A percentile compares a stretch with the other conserved stretches of the same genome.
These are phyloP conservation scores for Dreissena polymorpha DNA, from an alignment of 1,140 invertebrate species.

Conservation along the genomic window DNA sequence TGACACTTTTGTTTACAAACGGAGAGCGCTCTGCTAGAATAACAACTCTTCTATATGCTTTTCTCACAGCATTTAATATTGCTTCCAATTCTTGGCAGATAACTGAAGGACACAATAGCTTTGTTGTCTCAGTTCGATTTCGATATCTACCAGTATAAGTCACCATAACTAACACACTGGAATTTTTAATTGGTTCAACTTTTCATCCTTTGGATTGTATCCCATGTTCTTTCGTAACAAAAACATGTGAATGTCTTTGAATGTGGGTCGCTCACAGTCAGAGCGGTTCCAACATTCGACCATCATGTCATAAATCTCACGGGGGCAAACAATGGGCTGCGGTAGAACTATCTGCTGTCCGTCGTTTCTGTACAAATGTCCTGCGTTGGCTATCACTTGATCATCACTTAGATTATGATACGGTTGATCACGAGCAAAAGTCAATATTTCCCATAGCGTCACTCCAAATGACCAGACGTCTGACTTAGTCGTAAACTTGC, in stretches of 20 bases:
- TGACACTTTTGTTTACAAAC: no score
- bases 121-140: no score
- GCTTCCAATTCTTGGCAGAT: no score
- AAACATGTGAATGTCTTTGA: constrained; percentile 94
- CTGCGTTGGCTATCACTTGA: constrained; percentile 87
- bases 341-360: constrained; percentile 71
- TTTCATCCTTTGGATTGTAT: constrained; percentile 78
- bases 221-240: constrained; percentile 94
- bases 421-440: constrained; percentile 91
- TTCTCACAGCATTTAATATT: no score
- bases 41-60: no score
- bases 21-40: no score
- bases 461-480: constrained; percentile 96
- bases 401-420: constrained; percentile 89
- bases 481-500: constrained; percentile 91
- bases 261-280: constrained; percentile 87
- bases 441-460: constrained; percentile 93
- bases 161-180: no score
- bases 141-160: no score
- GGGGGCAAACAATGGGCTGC: constrained; percentile 75
- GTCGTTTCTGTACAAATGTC: constrained; percentile 76
- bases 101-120: no score
- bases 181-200: constrained; percentile 68
- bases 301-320: constrained; percentile 91
- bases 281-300: constrained; percentile 95